Conservation (phyloP, 2,797 vertebrate species). For the Clamator glandarius region DNA sequence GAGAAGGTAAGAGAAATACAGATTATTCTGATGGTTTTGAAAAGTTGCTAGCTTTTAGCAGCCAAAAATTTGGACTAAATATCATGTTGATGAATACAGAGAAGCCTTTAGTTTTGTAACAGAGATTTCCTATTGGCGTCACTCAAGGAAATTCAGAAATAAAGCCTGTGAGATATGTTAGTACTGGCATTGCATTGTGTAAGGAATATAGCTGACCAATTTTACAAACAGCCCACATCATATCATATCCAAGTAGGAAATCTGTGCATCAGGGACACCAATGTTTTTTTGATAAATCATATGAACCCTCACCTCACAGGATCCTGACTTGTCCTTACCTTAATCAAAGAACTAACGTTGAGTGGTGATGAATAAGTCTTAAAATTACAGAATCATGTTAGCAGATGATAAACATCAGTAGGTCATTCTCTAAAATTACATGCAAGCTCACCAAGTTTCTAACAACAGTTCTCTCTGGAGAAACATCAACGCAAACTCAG, state of each 20-base stretch:
- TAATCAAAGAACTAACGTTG: neutral
- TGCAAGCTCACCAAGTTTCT: constrained; percentile 57
- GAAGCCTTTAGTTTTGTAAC: neutral
- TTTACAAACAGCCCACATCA: neutral
- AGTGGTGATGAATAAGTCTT: constrained; percentile 5
- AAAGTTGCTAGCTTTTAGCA: neutral
- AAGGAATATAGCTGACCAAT: neutral
- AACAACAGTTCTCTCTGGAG: constrained; percentile 49
- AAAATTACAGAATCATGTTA: constrained; percentile 52
- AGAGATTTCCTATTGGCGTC: neutral
- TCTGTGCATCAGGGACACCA: neutral
- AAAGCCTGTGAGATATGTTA: neutral
- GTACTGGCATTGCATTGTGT: neutral
- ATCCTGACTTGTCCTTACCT: constrained; percentile 7
- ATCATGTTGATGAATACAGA: neutral
- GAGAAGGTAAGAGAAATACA: neutral
- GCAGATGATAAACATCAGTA: constrained; percentile 58
- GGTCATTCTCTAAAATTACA: constrained; percentile 62
- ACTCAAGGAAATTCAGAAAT: neutral
- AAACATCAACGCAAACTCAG: constrained; percentile 18
- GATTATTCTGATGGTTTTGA: neutral
- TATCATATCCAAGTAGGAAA: neutral
- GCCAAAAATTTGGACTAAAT: neutral
- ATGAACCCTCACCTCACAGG: neutral
- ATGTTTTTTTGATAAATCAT: neutral